Evolutionary conservation across 2,888 invertebrate species (phyloP).

Genomic region (Gnatocerus cornutus): DNA sequence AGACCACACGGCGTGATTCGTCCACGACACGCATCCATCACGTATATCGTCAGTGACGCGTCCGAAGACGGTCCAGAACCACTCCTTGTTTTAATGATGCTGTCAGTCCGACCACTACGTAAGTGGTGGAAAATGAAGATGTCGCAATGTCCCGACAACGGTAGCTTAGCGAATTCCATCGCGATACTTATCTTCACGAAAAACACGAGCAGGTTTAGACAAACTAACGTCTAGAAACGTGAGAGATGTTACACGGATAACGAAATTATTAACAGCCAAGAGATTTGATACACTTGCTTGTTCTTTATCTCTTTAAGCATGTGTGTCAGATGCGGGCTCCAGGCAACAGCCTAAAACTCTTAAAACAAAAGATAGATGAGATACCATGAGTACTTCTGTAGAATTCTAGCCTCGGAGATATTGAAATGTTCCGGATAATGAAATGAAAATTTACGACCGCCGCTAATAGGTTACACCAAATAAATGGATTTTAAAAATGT

Average conservation of each 20-base stretch:
- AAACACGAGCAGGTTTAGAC: conserved; percentile 37
- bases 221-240: conserved; percentile 26
- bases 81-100: conserved; percentile 44
- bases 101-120: conserved; percentile 37
- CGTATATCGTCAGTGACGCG: conserved; percentile 37
- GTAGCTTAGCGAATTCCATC: conserved; percentile 52
- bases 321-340: conserved; percentile 31
- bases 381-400: conserved; percentile 20
- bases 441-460: conserved; percentile 36
- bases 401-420: conserved; percentile 25
- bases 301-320: conserved; percentile 33
- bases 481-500: conserved; percentile 17
- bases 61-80: conserved; percentile 35
- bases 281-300: conserved; percentile 47
- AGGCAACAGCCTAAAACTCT: conserved; percentile 16
- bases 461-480: conserved; percentile 25
- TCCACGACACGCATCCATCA: conserved; percentile 50
- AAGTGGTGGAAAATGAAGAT: conserved; percentile 49
- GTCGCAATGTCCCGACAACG: conserved; percentile 47
- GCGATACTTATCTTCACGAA: conserved; percentile 49
- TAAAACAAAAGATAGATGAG: conserved; percentile 32
- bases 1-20: conserved; percentile 48
- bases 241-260: conserved; percentile 45
- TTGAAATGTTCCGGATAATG: conserved; percentile 35
- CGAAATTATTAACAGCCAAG: conserved; percentile 45